Conservation (phyloP, 2,888 invertebrate genomes). For the Hetaerina titia region DNA sequence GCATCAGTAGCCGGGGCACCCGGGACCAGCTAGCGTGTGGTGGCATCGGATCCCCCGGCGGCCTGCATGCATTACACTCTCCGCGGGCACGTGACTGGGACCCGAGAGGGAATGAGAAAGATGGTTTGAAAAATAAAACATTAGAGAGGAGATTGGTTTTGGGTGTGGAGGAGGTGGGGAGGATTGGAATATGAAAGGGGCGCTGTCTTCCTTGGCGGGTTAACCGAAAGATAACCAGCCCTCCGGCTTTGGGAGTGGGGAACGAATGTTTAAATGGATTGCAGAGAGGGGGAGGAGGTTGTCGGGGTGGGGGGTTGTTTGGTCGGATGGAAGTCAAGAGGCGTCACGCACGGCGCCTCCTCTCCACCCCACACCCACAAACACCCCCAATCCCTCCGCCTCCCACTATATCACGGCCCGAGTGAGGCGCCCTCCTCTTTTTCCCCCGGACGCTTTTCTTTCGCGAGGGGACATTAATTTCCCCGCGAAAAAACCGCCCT, state of each 20-base stretch:
- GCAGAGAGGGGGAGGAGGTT: not conserved
- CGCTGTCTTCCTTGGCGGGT: not conserved
- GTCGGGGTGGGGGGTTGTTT: not conserved
- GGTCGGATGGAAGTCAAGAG: not conserved
- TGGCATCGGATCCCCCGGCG: not conserved
- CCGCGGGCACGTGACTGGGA: not conserved
- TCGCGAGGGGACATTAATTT: not conserved
- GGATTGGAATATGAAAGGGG: not conserved
- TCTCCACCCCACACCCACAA: not conserved
- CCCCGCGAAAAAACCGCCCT: not conserved
- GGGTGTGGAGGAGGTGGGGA: not conserved
- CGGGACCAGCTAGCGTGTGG: not conserved
- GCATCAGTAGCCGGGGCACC: not conserved
- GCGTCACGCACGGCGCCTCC: not conserved
- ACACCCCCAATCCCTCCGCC: not conserved
- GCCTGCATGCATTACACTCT: not conserved
- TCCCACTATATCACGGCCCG: not conserved
- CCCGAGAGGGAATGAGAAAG: not conserved
- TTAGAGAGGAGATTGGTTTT: not conserved
- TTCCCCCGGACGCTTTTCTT: not conserved
- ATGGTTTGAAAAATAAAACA: not conserved
- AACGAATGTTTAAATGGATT: not conserved
- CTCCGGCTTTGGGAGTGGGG: not conserved
- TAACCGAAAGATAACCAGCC: not conserved
- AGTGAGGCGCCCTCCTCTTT: not conserved